Conservation (phyloP, 2,888 invertebrate genomes). For the Tyria jacobaeae region DNA sequence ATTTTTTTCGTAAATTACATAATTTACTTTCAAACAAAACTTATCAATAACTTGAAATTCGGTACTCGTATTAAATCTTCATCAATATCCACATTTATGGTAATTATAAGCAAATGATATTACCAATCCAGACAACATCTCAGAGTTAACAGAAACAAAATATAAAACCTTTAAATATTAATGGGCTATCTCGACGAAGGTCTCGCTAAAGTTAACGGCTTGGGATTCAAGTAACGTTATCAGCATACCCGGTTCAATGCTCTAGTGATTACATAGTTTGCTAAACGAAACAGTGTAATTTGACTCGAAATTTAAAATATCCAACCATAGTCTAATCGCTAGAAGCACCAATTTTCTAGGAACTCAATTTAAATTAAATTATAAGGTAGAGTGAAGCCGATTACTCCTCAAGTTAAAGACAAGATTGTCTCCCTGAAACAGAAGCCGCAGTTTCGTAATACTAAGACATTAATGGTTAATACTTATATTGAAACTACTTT, state of each 20-base stretch:
- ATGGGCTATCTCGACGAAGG: slow-evolving; percentile 40
- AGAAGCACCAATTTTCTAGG: too few relatives aligned
- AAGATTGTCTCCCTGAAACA: too few relatives aligned
- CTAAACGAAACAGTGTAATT: slow-evolving; percentile 4
- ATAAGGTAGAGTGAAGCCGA: neutral
- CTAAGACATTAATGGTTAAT: too few relatives aligned
- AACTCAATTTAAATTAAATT: neutral
- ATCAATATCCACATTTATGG: slow-evolving; percentile 25
- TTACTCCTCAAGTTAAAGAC: too few relatives aligned
- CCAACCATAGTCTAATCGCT: neutral
- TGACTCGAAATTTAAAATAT: neutral
- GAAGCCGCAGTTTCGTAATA: too few relatives aligned
- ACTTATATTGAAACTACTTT: too few relatives aligned
- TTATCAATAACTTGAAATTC: slow-evolving; percentile 11
- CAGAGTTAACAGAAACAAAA: slow-evolving; percentile 40
- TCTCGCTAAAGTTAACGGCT: slow-evolving; percentile 39
- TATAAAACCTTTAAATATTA: slow-evolving; percentile 49
- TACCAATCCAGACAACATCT: slow-evolving; percentile 13
- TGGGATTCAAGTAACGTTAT: slow-evolving; percentile 37
- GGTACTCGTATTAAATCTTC: slow-evolving; percentile 4
- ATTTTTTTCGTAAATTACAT: neutral
- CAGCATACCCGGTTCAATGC: slow-evolving; percentile 42
- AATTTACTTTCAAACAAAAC: slow-evolving; percentile 3
- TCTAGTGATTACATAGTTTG: slow-evolving; percentile 30
- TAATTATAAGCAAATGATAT: slow-evolving; percentile 32